Evolutionary conservation across 2,113 vertebrate genomes (phyloP).

Genomic region (Callipepla californica): DNA sequence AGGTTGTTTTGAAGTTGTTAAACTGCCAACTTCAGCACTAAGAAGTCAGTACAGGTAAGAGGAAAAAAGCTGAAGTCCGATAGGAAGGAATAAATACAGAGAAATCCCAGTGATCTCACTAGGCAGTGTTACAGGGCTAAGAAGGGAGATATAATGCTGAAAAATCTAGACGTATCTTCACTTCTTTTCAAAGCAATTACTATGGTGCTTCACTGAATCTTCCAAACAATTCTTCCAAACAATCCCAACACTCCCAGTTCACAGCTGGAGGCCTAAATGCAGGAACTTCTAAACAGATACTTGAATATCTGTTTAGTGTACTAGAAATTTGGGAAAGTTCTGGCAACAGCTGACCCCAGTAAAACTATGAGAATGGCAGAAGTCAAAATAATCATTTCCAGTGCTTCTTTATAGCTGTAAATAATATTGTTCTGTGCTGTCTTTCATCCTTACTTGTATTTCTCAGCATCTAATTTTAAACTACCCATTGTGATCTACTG

Average conservation of each 20-base stretch:
- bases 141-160: too few species aligned
- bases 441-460: not conserved
- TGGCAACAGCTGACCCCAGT: too few species aligned
- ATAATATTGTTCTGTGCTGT: not conserved
- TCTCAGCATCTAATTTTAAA: not conserved
- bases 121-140: not conserved
- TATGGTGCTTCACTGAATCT: not conserved
- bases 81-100: not conserved
- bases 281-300: not conserved
- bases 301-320: fast-evolving
- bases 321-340: not conserved
- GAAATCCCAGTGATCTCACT: not conserved
- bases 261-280: not conserved
- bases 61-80: not conserved
- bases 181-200: not conserved
- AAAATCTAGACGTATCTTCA: too few species aligned
- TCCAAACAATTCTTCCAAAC: not conserved
- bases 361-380: not conserved
- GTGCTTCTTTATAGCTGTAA: not conserved
- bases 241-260: fast-evolving
- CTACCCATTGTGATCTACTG: not conserved
- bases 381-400: not conserved
- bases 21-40: not conserved
- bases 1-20: not conserved
- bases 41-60: not conserved